Base-by-base conservation (phyloP, 2,888 invertebrate genomes). In the Macrosoma leucophasiata region DNA sequence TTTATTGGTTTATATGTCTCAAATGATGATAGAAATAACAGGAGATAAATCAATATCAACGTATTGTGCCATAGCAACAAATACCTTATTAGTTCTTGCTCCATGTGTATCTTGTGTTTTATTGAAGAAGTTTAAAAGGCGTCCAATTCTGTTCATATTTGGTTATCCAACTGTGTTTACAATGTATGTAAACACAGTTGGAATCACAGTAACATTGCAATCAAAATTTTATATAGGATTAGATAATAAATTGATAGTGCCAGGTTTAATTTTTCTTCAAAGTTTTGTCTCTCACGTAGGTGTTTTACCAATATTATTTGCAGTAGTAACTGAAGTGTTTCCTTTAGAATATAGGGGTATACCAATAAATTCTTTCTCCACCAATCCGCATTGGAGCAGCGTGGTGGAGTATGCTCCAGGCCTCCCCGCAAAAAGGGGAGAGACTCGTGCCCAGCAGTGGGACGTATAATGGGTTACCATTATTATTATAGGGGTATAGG, bases 301-400 rank as follows among this genome's bases (percentile, higher is more conserved):
- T 10, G 12, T 67, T 1, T 40, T 55, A n/a, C 62, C 67, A 2
- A 36, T 57, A 3, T 33, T 47, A 2, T 65, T 54, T 51, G 38
- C 52, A 1, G 24, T 66, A 13, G 34, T 52, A 3, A 50, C 58
- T 0, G 70, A 70, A 51, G 43, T 67, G 21, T 59, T 65, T 40
- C 66, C 69, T 8, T 43, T 70, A 14, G 58, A 64, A 20, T 45
- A 58, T 15, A 68, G 56, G 35, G 63, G 62, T 1, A 24, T 46
- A 7, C 39, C n/a, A n/a, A n/a, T n/a, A n/a, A n/a, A n/a, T n/a
- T n/a, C n/a, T n/a, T n/a, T n/a, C n/a, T n/a, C n/a, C n/a, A n/a
- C n/a, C n/a, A n/a, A n/a, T n/a, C n/a, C n/a, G n/a, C n/a, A n/a
- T n/a, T n/a, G n/a, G n/a, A n/a, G n/a, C n/a, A n/a, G n/a, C n/a